Conservation (phyloP, 2,113 vertebrate genomes). For the Nasalis larvatus region DNA sequence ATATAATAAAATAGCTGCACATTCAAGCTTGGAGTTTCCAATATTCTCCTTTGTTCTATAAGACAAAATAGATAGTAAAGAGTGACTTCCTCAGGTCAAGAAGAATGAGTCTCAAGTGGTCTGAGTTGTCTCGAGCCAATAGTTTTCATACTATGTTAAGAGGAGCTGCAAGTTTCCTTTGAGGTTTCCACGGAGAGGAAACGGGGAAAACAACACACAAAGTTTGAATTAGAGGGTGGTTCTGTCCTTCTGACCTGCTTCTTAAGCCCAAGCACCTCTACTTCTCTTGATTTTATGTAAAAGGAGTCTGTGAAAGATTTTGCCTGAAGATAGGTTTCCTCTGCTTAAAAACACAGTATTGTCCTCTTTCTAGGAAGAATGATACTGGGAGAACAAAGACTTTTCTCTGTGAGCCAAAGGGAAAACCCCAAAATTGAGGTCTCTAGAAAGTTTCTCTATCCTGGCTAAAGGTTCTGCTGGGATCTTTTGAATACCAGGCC, state of each 20-base stretch:
- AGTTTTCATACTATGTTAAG: not conserved
- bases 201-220: not conserved
- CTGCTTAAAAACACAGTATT: not conserved
- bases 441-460: not conserved
- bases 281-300: not conserved
- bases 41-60: not conserved
- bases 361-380: not conserved
- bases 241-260: not conserved
- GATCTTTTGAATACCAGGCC: not conserved
- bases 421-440: not conserved
- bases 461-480: not conserved
- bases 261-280: not conserved
- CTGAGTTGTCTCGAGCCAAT: not conserved
- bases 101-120: not conserved
- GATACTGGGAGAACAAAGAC: not conserved
- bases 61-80: not conserved
- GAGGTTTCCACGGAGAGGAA: not conserved
- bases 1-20: conserved; percentile 8
- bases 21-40: not conserved
- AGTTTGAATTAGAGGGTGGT: not conserved
- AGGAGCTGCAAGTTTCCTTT: not conserved
- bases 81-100: not conserved
- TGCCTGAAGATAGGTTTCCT: not conserved
- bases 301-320: not conserved
- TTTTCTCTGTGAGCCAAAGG: not conserved